A percentile compares a stretch with the other conserved stretches of the same genome.
Conservation (phyloP, 2,797 vertebrate genomes). For the Vireo griseus region DNA sequence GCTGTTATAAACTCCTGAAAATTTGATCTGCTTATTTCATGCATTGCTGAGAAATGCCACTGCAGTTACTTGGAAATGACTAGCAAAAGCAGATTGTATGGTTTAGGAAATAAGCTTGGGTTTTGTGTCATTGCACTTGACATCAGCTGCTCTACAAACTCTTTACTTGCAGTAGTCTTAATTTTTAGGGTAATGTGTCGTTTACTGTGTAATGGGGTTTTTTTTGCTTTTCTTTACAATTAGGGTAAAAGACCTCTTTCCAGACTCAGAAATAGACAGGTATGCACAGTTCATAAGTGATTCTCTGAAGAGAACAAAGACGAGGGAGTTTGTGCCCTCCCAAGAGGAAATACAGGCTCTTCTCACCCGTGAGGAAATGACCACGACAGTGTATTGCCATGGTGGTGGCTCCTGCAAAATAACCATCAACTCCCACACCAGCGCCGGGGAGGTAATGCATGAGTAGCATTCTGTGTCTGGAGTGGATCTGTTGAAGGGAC, state of each 20-base stretch:
- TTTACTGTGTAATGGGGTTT: neutral
- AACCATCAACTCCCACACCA: constrained; percentile 93
- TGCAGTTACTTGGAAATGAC: neutral
- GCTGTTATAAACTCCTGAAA: neutral
- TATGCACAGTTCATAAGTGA: constrained; percentile 86
- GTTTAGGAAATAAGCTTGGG: neutral
- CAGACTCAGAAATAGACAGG: constrained; percentile 84
- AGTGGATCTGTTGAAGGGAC: neutral
- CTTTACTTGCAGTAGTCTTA: neutral
- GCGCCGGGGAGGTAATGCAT: constrained; percentile 84
- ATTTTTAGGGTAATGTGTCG: neutral
- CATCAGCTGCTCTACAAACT: neutral
- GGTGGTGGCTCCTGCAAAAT: constrained; percentile 94
- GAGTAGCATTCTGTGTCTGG: neutral
- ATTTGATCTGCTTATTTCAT: neutral
- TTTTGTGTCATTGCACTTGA: neutral
- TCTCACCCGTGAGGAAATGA: constrained; percentile 88
- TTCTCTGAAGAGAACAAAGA: constrained; percentile 88
- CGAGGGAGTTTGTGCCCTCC: constrained; percentile 87
- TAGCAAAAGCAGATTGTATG: neutral
- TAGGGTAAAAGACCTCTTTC: constrained; percentile 87
- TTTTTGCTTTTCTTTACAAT: neutral
- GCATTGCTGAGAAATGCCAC: neutral
- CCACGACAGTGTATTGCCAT: constrained; percentile 90
- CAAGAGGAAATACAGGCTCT: constrained; percentile 91